phyloP scores from a whole-genome alignment of 2,113 vertebrate genomes.

The Anarrhichthys ocellatus region DNA sequence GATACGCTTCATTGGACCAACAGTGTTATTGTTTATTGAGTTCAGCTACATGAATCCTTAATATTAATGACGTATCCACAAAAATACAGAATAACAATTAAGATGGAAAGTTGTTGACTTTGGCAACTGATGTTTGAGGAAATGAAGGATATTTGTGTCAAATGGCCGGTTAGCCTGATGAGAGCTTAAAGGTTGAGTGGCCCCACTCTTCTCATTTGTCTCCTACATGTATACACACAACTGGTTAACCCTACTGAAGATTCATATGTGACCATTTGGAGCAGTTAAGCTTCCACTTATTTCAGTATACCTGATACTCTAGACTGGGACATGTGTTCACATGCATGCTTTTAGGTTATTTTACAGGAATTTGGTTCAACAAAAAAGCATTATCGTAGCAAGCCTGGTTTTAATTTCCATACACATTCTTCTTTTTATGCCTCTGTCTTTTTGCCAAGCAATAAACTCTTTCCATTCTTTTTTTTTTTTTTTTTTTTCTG shows the following conservation, averaged over 20 bases:
- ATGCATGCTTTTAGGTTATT: neutral
- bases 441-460: slow-evolving; percentile 60
- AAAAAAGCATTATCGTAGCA: slow-evolving; percentile 26
- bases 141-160: slow-evolving; percentile 39
- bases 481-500: slow-evolving; percentile 12
- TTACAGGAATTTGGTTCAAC: slow-evolving; percentile 9
- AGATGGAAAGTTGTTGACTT: slow-evolving; percentile 58
- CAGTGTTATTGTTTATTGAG: slow-evolving; percentile 36
- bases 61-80: slow-evolving; percentile 46
- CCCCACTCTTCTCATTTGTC: slow-evolving; percentile 30
- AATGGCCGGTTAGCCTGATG: slow-evolving; percentile 31
- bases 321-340: neutral
- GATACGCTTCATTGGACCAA: slow-evolving; percentile 16
- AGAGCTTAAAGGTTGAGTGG: slow-evolving; percentile 28
- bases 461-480: slow-evolving; percentile 53
- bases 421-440: slow-evolving; percentile 46
- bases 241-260: slow-evolving; percentile 35
- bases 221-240: slow-evolving; percentile 41
- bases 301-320: neutral
- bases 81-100: slow-evolving; percentile 57
- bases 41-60: slow-evolving; percentile 39
- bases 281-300: neutral
- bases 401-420: slow-evolving; percentile 66
- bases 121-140: slow-evolving; percentile 32
- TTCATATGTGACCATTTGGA: slow-evolving; percentile 37